Evolutionary conservation across 2,797 vertebrate species (phyloP).

Genomic region (Paratrypauchen microcephalus): DNA sequence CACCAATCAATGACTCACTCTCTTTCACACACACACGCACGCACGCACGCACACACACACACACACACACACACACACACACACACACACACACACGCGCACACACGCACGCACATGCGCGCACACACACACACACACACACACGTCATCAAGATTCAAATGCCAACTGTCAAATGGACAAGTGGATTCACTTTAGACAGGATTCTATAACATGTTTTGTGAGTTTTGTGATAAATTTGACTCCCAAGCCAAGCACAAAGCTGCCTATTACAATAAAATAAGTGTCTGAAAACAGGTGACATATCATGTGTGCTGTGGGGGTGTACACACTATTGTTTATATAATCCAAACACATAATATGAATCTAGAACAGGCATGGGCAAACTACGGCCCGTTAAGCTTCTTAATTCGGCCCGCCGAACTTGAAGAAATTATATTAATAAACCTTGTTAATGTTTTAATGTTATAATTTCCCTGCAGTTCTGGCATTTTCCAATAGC

Average conservation of each 20-base stretch:
- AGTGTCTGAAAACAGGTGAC: slow-evolving; percentile 1
- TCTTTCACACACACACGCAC: neutral
- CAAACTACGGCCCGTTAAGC: too few species aligned
- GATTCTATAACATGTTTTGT: neutral
- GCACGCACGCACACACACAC: neutral
- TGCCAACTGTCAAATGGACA: too few species aligned
- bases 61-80: neutral
- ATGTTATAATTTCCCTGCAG: too few species aligned
- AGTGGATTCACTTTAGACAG: neutral
- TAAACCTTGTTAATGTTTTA: too few species aligned
- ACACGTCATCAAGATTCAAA: too few species aligned
- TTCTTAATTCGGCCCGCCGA: too few species aligned
- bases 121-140: neutral
- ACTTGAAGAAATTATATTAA: too few species aligned
- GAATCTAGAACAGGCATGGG: too few species aligned
- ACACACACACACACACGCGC: neutral
- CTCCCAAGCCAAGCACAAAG: neutral
- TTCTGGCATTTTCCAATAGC: too few species aligned
- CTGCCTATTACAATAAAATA: neutral
- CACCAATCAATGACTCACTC: too few species aligned
- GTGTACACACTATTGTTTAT: neutral
- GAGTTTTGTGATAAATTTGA: neutral
- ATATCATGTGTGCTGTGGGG: neutral
- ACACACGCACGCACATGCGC: neutral
- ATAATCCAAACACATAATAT: slow-evolving; percentile 4